Evolutionary conservation across 1,140 invertebrate species (phyloP).

Genomic region (Stenopsyche tienmushanensis): DNA sequence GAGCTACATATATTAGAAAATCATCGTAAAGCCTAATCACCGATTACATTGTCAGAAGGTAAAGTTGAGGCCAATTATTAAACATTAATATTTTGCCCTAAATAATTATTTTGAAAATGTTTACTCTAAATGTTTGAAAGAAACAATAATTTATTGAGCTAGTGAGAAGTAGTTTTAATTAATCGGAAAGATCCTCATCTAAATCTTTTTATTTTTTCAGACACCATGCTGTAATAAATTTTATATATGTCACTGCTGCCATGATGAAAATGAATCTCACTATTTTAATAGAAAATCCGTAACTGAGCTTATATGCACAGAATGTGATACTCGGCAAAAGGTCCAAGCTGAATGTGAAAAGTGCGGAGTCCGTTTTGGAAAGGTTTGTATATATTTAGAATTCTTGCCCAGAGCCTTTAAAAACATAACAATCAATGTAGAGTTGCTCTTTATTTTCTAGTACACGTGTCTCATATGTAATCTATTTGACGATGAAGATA

Average conservation of each 20-base stretch:
- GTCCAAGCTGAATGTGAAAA: conserved; percentile 75
- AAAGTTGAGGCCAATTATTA: too few relatives aligned
- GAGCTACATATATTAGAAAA: too few relatives aligned
- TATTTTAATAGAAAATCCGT: conserved; percentile 79
- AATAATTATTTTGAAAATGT: too few relatives aligned
- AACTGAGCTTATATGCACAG: conserved; percentile 76
- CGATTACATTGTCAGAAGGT: too few relatives aligned
- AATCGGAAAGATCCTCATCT: conserved; percentile 34
- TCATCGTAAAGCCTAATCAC: too few relatives aligned
- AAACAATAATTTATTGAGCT: too few relatives aligned
- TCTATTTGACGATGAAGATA: conserved; percentile 87
- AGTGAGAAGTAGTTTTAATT: too few relatives aligned
- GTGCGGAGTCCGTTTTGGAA: conserved; percentile 75
- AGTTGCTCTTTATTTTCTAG: conserved; percentile 50
- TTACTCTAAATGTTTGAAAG: too few relatives aligned
- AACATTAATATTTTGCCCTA: too few relatives aligned
- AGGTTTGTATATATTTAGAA: conserved; percentile 53
- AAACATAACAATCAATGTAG: too few relatives aligned
- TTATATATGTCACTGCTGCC: conserved; percentile 85
- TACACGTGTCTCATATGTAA: conserved; percentile 86
- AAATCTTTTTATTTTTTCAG: conserved; percentile 55
- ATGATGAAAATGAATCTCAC: conserved; percentile 83
- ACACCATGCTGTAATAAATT: conserved; percentile 85
- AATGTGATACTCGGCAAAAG: conserved; percentile 78
- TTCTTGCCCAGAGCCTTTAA: too few relatives aligned